Evolutionary conservation across 2,113 vertebrate genomes (phyloP), one percentile per base, ranked within the genome.

Genomic region (Gorilla gorilla): DNA sequence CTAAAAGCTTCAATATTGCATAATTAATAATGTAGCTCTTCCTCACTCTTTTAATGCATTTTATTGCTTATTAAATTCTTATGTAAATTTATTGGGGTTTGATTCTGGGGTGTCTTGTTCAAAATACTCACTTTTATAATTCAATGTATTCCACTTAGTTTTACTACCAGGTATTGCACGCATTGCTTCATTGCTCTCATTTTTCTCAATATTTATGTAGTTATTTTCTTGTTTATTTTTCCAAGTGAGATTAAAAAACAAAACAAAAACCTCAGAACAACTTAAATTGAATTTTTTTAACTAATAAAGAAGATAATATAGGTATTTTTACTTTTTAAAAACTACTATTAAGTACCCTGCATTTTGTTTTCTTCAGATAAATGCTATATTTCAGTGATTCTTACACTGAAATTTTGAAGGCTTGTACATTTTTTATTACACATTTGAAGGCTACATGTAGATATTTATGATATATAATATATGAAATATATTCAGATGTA

Each of bases 161-260:
- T 73, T 88, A 76, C 40, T 92, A n/a, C 17, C 23, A 76, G 12
- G 0, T 89, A 22, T 27, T 83, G 2, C 70, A 78, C 11, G 14
- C 17, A 70, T 61, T 76, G 48, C 6, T 89, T 83, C 30, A 52
- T n/a, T 61, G 57, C 11, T 82, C 35, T 87, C 20, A n/a, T 66
- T 59, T 79, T 85, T 89, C n/a, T 61, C 23, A 90, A n/a, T 84
- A 79, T 68, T 81, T 73, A 75, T 68, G 48, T 10, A 38, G 3
- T 66, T 88, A 59, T 50, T 91, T 83, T 96, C 59, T 10, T 86
- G 30, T 96, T 86, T 70, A 59, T 93, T 90, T 83, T 96, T 70
- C 22, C 35, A 6, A 91, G 45, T 76, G 9, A 48, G 40, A 81
- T 55, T 48, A 32, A 25, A 55, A 90, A 55, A 76, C 73, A 35